Evolutionary conservation across 2,113 vertebrate genomes (phyloP).

Genomic region (Sapajus apella): DNA sequence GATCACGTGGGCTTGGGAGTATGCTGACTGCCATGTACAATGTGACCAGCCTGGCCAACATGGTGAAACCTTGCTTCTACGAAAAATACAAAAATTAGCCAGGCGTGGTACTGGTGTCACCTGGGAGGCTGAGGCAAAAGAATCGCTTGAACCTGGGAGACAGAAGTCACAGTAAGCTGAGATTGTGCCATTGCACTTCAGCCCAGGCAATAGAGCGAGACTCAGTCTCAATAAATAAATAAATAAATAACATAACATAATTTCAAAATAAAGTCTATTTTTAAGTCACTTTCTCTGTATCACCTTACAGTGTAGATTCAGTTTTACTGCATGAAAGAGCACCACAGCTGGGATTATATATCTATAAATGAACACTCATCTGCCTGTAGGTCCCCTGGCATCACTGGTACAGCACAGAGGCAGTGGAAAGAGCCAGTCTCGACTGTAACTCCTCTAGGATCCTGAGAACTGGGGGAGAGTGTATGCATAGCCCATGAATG

Average conservation of each 20-base stretch:
- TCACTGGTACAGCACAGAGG: background rate
- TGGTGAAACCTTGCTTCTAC: no score
- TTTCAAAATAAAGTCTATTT: background rate
- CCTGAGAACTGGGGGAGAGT: background rate
- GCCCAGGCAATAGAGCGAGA: no score
- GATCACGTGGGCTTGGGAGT: background rate
- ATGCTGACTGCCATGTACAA: background rate
- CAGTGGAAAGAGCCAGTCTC: background rate
- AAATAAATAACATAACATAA: no score
- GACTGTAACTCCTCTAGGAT: background rate
- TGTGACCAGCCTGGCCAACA: no score
- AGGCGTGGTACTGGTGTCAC: no score
- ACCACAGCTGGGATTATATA: background rate
- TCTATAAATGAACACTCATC: background rate
- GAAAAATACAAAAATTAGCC: no score
- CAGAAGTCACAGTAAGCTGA: no score
- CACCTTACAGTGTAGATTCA: background rate
- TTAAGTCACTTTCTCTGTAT: background rate
- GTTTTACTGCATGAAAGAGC: background rate
- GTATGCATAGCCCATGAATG: background rate
- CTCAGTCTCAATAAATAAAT: no score
- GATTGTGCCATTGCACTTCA: no score
- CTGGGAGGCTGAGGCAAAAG: no score
- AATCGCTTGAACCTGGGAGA: no score
- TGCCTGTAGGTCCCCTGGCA: background rate